These are phyloP conservation scores for Scomber japonicus DNA, from an alignment of 2,113 vertebrate species.

Conservation along the genomic window DNA sequence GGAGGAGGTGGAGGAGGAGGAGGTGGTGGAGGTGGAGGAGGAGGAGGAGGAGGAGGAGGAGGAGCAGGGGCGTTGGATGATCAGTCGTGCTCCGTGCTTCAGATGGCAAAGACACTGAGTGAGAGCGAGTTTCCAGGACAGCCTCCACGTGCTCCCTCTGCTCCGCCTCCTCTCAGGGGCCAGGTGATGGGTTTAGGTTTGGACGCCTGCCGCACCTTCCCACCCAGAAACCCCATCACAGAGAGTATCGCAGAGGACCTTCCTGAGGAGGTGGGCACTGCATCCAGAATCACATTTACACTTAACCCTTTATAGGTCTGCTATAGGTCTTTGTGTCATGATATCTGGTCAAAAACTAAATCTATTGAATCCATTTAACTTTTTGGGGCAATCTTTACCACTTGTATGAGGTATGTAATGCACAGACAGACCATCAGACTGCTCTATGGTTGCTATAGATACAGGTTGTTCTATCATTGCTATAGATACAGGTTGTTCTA, in stretches of 20 bases:
- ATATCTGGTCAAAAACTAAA: too few relatives aligned
- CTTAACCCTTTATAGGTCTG: too few relatives aligned
- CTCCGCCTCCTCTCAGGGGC: conserved; percentile 71
- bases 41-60: conserved; percentile 48
- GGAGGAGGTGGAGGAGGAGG: conserved; percentile 16
- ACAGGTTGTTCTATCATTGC: too few relatives aligned
- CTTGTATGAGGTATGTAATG: too few relatives aligned
- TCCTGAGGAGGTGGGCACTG: conserved; percentile 89
- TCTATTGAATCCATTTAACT: too few relatives aligned
- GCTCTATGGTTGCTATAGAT: too few relatives aligned
- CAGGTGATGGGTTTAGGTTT: conserved; percentile 72
- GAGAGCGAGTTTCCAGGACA: conserved; percentile 90
- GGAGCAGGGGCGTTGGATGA: conserved; percentile 85
- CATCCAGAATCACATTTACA: background rate
- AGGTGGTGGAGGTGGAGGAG: conserved; percentile 32
- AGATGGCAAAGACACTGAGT: conserved; percentile 96
- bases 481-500: too few relatives aligned
- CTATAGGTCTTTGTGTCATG: too few relatives aligned
- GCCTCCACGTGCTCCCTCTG: conserved; percentile 76
- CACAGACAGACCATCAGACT: too few relatives aligned
- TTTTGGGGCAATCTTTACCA: too few relatives aligned
- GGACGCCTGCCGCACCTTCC: conserved; percentile 89
- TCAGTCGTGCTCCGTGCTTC: conserved; percentile 95
- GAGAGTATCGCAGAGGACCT: conserved; percentile 95
- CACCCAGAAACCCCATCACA: conserved; percentile 90